A percentile compares a stretch with the other conserved stretches of the same genome.
Evolutionary conservation across 2,888 invertebrate genomes (phyloP).

Genomic region (Pyrocoelia pectoralis): DNA sequence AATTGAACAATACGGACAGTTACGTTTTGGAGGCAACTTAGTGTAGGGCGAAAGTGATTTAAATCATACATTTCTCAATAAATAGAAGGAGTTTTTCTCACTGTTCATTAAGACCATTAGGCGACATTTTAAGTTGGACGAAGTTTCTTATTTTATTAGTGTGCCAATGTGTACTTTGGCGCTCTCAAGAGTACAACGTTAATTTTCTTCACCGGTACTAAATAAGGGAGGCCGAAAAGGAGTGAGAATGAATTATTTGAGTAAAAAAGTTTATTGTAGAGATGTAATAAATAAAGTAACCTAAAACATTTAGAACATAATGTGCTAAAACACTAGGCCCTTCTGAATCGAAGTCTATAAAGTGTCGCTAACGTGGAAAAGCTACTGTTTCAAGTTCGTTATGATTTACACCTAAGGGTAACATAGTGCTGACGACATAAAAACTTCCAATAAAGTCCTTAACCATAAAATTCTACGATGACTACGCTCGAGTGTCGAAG

Average conservation of each 20-base stretch:
- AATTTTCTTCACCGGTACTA: not conserved
- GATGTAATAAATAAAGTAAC: slow-evolving; percentile 1
- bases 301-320: slow-evolving; percentile 1
- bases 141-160: too few species aligned
- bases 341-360: slow-evolving; percentile 40
- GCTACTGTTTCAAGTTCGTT: slow-evolving; percentile 36
- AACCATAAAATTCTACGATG: slow-evolving; percentile 35
- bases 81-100: too few species aligned
- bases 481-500: slow-evolving; percentile 20
- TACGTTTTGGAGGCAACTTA: too few species aligned
- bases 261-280: not conserved
- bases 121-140: too few species aligned
- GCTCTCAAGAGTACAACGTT: too few species aligned
- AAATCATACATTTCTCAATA: too few species aligned
- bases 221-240: not conserved
- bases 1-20: too few species aligned
- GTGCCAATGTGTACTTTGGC: too few species aligned
- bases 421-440: slow-evolving; percentile 45
- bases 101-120: too few species aligned
- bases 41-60: too few species aligned
- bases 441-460: slow-evolving; percentile 43
- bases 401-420: slow-evolving; percentile 43
- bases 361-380: slow-evolving; percentile 41
- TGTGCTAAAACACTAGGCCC: slow-evolving; percentile 33
- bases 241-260: not conserved